These are phyloP conservation scores for Hyposoter didymator DNA, from an alignment of 2,888 invertebrate species.

Conservation along the genomic window DNA sequence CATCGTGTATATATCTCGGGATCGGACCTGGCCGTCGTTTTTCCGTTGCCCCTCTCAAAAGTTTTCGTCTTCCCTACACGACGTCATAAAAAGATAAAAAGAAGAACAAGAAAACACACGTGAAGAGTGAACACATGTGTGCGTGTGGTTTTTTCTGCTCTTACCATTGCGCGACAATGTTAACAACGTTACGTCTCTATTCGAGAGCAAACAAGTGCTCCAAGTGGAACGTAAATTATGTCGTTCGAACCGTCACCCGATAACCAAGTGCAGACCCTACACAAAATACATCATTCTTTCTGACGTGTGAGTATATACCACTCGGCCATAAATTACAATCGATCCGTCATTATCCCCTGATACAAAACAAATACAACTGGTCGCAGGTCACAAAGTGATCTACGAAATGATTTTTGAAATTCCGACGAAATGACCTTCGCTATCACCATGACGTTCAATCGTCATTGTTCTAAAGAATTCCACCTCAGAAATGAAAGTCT, in stretches of 20 bases:
- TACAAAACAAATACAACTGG: not conserved
- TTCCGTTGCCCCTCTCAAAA: conserved; percentile 10
- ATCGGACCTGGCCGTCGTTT: not conserved
- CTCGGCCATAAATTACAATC: conserved; percentile 5
- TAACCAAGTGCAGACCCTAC: conserved; percentile 47
- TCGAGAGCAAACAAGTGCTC: conserved; percentile 61
- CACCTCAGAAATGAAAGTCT: not conserved
- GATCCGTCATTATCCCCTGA: conserved; percentile 5
- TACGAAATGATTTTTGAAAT: not conserved
- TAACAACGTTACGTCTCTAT: conserved; percentile 53
- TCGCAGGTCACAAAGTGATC: not conserved
- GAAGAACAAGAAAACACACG: conserved; percentile 19
- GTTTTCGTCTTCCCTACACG: not conserved
- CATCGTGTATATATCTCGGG: not conserved
- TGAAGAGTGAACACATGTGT: conserved; percentile 30
- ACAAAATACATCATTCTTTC: conserved; percentile 27
- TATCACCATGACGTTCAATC: not conserved
- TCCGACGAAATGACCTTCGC: not conserved
- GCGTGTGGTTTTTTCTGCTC: conserved; percentile 8
- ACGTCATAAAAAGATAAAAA: conserved; percentile 4
- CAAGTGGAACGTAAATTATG: conserved; percentile 59
- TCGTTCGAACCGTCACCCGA: conserved; percentile 52
- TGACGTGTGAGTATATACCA: conserved; percentile 39
- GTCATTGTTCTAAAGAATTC: not conserved
- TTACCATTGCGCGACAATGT: conserved; percentile 33